Evolutionary conservation across 2,888 invertebrate genomes (phyloP).

Genomic region (Agrochola lychnidis): DNA sequence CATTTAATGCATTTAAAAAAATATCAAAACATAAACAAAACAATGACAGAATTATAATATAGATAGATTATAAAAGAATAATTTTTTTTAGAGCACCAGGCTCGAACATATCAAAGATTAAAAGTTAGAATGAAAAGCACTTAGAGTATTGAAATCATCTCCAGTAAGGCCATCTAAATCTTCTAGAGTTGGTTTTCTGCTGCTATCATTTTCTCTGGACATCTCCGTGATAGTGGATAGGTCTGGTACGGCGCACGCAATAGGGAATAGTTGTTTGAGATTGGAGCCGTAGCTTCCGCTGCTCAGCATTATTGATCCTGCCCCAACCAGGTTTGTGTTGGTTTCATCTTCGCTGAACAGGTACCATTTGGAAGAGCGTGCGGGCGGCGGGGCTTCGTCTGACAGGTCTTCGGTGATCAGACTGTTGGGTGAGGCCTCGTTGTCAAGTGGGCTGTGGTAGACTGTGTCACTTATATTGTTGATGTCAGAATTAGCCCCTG

Average conservation of each 20-base stretch:
- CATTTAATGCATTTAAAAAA: conserved; percentile 50
- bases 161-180: conserved; percentile 65
- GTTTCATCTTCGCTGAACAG: conserved; percentile 84
- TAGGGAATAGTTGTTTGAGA: conserved; percentile 82
- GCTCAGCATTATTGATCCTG: conserved; percentile 45
- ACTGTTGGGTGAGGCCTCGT: conserved; percentile 72
- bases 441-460: conserved; percentile 66
- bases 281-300: conserved; percentile 72
- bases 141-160: conserved; percentile 68
- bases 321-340: conserved; percentile 65
- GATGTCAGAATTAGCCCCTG: conserved; percentile 57
- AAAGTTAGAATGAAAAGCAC: conserved; percentile 60
- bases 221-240: conserved; percentile 85
- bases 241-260: conserved; percentile 83
- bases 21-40: conserved; percentile 39
- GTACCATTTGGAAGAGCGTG: conserved; percentile 77
- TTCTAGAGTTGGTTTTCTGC: conserved; percentile 68
- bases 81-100: conserved; percentile 32
- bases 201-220: conserved; percentile 79
- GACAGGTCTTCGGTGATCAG: conserved; percentile 85
- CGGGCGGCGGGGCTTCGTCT: conserved; percentile 64
- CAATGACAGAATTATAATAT: conserved; percentile 1
- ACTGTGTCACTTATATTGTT: conserved; percentile 60
- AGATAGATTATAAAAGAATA: not conserved
- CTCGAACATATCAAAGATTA: conserved; percentile 23